Conservation (phyloP, 2,888 invertebrate genomes). For the Acleris literana region DNA sequence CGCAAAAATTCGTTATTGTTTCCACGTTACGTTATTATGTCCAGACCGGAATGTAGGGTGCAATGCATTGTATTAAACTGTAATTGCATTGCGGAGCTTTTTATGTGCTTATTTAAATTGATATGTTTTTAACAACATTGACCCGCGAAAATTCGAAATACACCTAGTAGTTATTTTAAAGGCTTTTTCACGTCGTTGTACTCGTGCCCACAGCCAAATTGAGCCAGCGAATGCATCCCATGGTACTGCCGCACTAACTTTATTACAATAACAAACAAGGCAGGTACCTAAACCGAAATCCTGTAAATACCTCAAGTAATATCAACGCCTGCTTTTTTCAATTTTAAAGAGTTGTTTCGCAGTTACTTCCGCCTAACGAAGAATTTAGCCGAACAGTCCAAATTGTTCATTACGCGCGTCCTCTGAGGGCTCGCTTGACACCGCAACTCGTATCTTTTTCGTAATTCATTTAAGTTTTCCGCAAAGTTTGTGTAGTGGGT, state of each 20-base stretch:
- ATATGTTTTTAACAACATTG: background rate
- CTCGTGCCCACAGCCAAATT: too few relatives aligned
- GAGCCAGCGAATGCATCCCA: too few relatives aligned
- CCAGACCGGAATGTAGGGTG: constrained; percentile 19
- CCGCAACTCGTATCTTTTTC: constrained; percentile 29
- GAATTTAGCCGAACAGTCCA: background rate
- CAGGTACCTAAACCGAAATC: too few relatives aligned
- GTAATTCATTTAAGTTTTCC: constrained; percentile 37
- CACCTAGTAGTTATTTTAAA: too few relatives aligned
- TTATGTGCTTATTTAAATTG: constrained; percentile 1
- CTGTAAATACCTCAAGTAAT: too few relatives aligned
- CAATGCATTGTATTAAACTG: background rate
- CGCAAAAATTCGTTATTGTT: constrained; percentile 45
- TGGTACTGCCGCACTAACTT: too few relatives aligned
- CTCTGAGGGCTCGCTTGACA: constrained; percentile 20
- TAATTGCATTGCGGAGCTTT: background rate
- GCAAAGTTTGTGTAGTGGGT: constrained; percentile 57
- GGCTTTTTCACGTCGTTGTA: too few relatives aligned
- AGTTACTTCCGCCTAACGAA: too few relatives aligned
- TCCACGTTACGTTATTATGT: constrained; percentile 39
- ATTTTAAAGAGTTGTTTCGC: too few relatives aligned
- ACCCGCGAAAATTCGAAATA: too few relatives aligned
- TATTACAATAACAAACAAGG: too few relatives aligned
- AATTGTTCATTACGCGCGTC: constrained; percentile 20
- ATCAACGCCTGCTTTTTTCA: too few relatives aligned